Evolutionary conservation across 2,113 vertebrate species (phyloP).

Genomic region (Grammomys surdaster): DNA sequence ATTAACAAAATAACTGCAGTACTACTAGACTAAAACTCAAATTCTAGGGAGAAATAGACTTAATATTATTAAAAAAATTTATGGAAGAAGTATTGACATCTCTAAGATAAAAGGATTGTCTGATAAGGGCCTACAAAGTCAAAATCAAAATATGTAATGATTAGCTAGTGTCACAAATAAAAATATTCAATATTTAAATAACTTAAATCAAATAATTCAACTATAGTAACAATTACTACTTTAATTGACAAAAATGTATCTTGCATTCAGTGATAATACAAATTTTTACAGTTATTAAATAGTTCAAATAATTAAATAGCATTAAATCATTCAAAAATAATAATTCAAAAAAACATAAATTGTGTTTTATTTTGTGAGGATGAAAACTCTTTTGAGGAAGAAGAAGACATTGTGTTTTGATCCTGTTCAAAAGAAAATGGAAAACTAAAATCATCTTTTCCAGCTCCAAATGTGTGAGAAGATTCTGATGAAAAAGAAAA

Average conservation of each 20-base stretch:
- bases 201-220: slow-evolving; percentile 71
- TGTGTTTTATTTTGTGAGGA: slow-evolving; percentile 84
- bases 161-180: slow-evolving; percentile 56
- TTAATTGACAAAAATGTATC: slow-evolving; percentile 76
- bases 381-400: slow-evolving; percentile 85
- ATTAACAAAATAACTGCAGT: slow-evolving; percentile 54
- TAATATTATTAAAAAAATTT: slow-evolving; percentile 38
- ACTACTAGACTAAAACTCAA: slow-evolving; percentile 46
- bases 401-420: slow-evolving; percentile 82
- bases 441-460: slow-evolving; percentile 89
- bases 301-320: slow-evolving; percentile 68
- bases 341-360: slow-evolving; percentile 88
- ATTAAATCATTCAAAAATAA: slow-evolving; percentile 79
- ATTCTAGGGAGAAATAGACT: background rate
- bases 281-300: slow-evolving; percentile 13
- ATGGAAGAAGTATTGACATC: slow-evolving; percentile 5
- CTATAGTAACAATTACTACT: slow-evolving; percentile 60
- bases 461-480: slow-evolving; percentile 85
- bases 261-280: slow-evolving; percentile 76
- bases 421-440: slow-evolving; percentile 89
- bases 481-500: slow-evolving; percentile 87
- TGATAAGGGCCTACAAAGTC: slow-evolving; percentile 24
- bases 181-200: slow-evolving; percentile 62
- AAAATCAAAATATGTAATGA: slow-evolving; percentile 68
- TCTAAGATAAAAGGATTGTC: slow-evolving; percentile 21